phyloP scores from a whole-genome alignment of 2,888 invertebrate genomes.

The Drosophila antonietae region DNA sequence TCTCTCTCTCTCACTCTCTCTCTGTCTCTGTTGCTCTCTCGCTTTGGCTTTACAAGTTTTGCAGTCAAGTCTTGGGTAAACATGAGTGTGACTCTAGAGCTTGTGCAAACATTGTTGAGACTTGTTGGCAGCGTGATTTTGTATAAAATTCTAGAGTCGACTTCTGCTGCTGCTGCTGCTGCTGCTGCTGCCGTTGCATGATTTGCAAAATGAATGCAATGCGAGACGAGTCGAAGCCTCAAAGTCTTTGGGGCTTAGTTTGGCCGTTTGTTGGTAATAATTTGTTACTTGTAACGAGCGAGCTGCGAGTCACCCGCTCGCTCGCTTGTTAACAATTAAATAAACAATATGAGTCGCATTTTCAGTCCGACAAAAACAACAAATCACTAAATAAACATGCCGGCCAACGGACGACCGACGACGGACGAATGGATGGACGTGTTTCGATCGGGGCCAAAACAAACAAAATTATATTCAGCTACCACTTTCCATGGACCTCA shows the following conservation, averaged over 20 bases:
- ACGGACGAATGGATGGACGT: not conserved
- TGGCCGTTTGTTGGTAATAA: conserved; percentile 56
- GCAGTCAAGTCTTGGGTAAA: conserved; percentile 73
- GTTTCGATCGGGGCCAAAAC: conserved; percentile 56
- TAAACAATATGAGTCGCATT: conserved; percentile 78
- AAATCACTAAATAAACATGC: conserved; percentile 79
- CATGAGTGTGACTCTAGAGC: conserved; percentile 60
- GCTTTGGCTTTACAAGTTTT: not conserved
- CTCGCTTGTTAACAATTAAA: conserved; percentile 79
- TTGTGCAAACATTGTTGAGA: conserved; percentile 79
- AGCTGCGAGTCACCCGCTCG: conserved; percentile 41
- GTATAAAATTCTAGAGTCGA: conserved; percentile 68
- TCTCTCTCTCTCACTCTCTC: conserved; percentile 31
- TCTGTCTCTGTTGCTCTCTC: conserved; percentile 4
- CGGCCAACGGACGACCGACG: not conserved
- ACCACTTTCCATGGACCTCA: conserved; percentile 58
- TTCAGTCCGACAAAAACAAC: conserved; percentile 59
- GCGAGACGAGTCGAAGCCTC: conserved; percentile 16
- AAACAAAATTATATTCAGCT: conserved; percentile 60
- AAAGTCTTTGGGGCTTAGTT: conserved; percentile 33
- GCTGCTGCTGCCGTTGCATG: conserved; percentile 48
- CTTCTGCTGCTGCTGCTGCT: conserved; percentile 34
- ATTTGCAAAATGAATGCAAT: conserved; percentile 72
- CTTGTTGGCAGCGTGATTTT: conserved; percentile 79
- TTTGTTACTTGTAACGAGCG: conserved; percentile 76